phyloP scores from a whole-genome alignment of 1,140 invertebrate species.

The Sycobia sp. region DNA sequence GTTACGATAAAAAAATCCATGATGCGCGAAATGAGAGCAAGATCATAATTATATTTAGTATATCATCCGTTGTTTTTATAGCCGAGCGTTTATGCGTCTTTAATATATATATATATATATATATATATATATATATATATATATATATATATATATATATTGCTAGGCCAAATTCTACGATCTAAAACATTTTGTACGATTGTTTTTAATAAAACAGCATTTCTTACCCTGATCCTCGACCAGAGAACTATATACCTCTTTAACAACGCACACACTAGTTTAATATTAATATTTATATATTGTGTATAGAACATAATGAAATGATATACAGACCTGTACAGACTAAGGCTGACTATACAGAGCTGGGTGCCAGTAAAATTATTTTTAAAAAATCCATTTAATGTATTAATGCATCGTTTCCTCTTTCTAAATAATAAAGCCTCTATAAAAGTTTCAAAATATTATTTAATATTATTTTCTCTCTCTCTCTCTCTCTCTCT shows the following conservation, averaged over 20 bases:
- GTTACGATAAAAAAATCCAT: constrained; percentile 13
- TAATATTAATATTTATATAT: constrained; percentile 7
- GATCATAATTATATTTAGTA: constrained; percentile 9
- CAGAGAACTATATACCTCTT: not conserved
- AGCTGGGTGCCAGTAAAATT: constrained; percentile 20
- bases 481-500: too few relatives aligned
- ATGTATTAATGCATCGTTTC: not conserved
- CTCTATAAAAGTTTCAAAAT: constrained; percentile 18
- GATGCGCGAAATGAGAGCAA: constrained; percentile 6
- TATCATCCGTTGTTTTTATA: too few relatives aligned
- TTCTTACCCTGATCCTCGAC: not conserved
- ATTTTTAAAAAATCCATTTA: not conserved
- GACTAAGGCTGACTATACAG: constrained; percentile 8
- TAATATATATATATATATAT: too few relatives aligned
- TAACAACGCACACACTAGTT: not conserved
- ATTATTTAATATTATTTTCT: too few relatives aligned
- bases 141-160: too few relatives aligned
- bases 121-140: too few relatives aligned
- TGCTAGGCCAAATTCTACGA: constrained; percentile 40
- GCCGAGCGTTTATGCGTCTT: too few relatives aligned
- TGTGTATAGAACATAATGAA: constrained; percentile 28
- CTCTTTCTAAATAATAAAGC: constrained; percentile 2
- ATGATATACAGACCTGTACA: too few relatives aligned
- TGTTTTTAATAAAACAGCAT: constrained; percentile 26
- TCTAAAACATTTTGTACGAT: constrained; percentile 34